Evolutionary conservation across 2,888 invertebrate genomes (phyloP), one percentile per base, ranked within the genome.

Genomic region (Leptinotarsa juncta): DNA sequence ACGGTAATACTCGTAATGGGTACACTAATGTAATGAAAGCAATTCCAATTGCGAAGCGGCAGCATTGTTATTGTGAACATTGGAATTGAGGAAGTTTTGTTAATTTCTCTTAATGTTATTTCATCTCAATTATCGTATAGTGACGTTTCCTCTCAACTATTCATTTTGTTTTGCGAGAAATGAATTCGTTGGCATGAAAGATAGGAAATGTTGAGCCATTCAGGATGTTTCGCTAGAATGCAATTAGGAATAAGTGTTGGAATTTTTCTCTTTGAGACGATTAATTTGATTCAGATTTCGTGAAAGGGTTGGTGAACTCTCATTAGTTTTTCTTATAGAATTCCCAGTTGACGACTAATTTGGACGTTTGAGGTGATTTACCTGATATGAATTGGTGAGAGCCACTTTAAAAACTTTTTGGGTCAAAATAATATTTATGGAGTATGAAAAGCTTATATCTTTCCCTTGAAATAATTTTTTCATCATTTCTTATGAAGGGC

Each of bases 81-180:
- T 57, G 20, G 23, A 57, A 57, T 23, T 57, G 20, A 3, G 15
- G 14, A 57, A 57, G 57, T 57, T 57, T 57, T 16, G 57, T 57
- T 57, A 57, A 57, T 57, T 57, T 23, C 23, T 23, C 23, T 20
- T 23, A 57, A 57, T 57, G 57, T 20, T 14, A 20, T 23, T 20
- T 57, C 23, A 57, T 57, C 57, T 57, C 57, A 57, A 57, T 57
- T 57, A 57, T 57, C 23, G 57, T 23, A 57, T 23, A 57, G 57
- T 57, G 57, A 57, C 23, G 23, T 23, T 57, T 57, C 20, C 57
- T 14, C 57, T 57, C 23, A 14, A 23, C 57, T 10, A 16, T 57
- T 57, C 23, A 57, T n/a, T 18, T 5, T 12, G 53, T 18, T 53
- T 18, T 53, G 18, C 18, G 18, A 53, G n/a, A 12, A 53, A 53